Percentiles rank a stretch among this genome's conserved stretches.
These are phyloP conservation scores for Mesoclemmys tuberculata DNA, from an alignment of 2,113 vertebrate species.

Conservation along the genomic window DNA sequence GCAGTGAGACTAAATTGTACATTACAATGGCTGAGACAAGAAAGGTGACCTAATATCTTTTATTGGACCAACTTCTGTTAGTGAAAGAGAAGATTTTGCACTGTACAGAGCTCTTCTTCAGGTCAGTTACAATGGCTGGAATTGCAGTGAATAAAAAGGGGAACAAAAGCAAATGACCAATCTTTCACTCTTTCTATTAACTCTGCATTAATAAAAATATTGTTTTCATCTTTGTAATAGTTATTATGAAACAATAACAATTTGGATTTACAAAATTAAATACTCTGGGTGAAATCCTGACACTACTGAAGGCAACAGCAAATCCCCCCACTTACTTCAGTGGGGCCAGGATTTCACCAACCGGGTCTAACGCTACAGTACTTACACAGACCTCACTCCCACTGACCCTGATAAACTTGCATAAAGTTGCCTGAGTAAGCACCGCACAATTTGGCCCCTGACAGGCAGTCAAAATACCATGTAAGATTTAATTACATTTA, in stretches of 20 bases:
- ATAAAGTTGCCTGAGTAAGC: accelerated
- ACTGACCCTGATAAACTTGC: accelerated
- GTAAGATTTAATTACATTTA: not conserved
- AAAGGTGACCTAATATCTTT: not conserved
- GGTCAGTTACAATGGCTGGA: not conserved
- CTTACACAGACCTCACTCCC: not conserved
- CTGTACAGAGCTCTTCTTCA: not conserved
- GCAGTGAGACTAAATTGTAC: accelerated
- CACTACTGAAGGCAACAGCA: accelerated
- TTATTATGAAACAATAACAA: not conserved
- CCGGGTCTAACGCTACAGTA: accelerated
- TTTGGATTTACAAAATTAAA: not conserved
- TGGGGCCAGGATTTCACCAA: not conserved
- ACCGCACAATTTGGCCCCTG: accelerated
- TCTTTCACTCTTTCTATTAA: not conserved
- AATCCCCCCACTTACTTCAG: not conserved
- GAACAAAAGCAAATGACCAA: not conserved
- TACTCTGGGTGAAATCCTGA: not conserved
- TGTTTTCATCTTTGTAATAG: not conserved
- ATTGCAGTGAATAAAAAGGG: accelerated
- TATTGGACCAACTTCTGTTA: not conserved
- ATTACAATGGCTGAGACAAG: not conserved
- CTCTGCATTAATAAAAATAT: not conserved
- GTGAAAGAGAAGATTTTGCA: not conserved
- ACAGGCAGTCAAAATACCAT: not conserved